Base-by-base conservation (phyloP, 2,888 invertebrate genomes). In the Callimorpha dominula region DNA sequence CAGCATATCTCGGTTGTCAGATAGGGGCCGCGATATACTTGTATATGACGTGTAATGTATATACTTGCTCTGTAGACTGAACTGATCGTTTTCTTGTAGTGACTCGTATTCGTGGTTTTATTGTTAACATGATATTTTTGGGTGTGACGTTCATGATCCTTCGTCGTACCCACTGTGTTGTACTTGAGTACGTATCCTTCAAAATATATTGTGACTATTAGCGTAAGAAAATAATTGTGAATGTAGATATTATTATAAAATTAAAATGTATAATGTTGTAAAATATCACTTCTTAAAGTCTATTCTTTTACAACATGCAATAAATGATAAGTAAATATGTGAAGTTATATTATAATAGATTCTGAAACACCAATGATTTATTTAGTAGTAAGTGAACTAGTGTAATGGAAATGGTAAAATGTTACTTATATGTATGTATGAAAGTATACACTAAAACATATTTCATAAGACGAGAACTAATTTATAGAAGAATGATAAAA, bases 41-140 rank as follows among this genome's bases (percentile, higher is more conserved):
- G 57, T 57, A 57, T 20, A 57, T 57, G 8, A 57, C 20, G 20
- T 11, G 57, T 57, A n/a, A 11, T 57, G 20, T 57, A 12, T 11
- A 57, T 20, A 57, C 57, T 20, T 64, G 52, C 50, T 12, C 17
- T 42, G 64, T 42, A 50, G 71, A 66, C 66, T 66, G 71, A 71
- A 46, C 20, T 70, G 43, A 66, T 49, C 60, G 49, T 49, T 65
- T 66, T 62, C 50, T 71, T n/a, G 40, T 50, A 60, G 52, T 63
- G 52, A 15, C 64, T 63, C 68, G n/a, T 68, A 46, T 43, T 65
- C 57, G 57, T 71, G n/a, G 31, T 49, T 31, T 6, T 40, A 54
- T 67, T 52, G n/a, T 54, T 50, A 54, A 42, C 40, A 40, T 67
- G 49, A 67, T 71, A 71, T 63, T 60, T 15, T 60, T 57, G 60